Evolutionary conservation across 2,888 invertebrate genomes (phyloP).

Genomic region (Polydrusus cervinus): DNA sequence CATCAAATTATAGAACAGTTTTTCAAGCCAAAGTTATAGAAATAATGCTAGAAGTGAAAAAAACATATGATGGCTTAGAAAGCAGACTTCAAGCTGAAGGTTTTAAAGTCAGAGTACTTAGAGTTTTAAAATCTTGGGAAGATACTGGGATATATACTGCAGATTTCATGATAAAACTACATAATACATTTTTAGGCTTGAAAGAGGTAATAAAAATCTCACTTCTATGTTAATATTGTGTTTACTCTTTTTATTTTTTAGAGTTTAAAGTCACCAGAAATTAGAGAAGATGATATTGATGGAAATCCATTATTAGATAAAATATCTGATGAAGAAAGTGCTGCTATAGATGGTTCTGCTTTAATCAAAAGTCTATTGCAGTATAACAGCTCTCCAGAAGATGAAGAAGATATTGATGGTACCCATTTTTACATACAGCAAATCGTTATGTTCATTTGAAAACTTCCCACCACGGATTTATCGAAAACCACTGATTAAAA

Average conservation of each 20-base stretch:
- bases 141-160: slow-evolving; percentile 95
- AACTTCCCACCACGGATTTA: too few relatives aligned
- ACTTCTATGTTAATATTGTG: neutral
- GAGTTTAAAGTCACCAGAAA: slow-evolving; percentile 53
- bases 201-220: slow-evolving; percentile 62
- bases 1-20: slow-evolving; percentile 91
- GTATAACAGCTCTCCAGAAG: slow-evolving; percentile 63
- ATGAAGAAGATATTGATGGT: slow-evolving; percentile 79
- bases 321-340: slow-evolving; percentile 75
- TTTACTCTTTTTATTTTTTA: slow-evolving; percentile 15
- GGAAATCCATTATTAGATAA: slow-evolving; percentile 78
- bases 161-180: slow-evolving; percentile 90
- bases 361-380: slow-evolving; percentile 81
- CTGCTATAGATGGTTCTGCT: slow-evolving; percentile 88
- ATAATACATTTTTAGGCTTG: slow-evolving; percentile 93
- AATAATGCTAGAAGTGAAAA: slow-evolving; percentile 84
- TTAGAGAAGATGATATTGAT: slow-evolving; percentile 74
- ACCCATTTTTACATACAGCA: slow-evolving; percentile 59
- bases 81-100: slow-evolving; percentile 96
- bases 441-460: too few relatives aligned
- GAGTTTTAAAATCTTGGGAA: slow-evolving; percentile 96
- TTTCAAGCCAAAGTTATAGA: slow-evolving; percentile 88
- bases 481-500: too few relatives aligned
- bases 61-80: slow-evolving; percentile 83
- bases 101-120: slow-evolving; percentile 91